phyloP scores from a whole-genome alignment of 2,113 vertebrate genomes.

The Psephotus haematonotus region DNA sequence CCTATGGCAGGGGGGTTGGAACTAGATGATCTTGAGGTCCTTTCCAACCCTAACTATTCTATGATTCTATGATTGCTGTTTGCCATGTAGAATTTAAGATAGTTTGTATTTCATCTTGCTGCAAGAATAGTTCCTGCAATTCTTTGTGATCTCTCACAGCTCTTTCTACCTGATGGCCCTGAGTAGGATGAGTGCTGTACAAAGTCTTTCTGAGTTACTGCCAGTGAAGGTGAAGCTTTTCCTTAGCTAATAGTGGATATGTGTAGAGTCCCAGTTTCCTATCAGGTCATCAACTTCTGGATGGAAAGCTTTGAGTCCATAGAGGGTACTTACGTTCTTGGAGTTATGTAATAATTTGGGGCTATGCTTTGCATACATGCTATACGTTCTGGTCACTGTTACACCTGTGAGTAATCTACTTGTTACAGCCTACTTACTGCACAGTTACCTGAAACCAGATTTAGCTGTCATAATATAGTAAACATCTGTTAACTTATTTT shows the following conservation, averaged over 20 bases:
- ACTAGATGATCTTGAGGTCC: too few species aligned
- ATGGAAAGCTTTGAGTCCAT: not conserved
- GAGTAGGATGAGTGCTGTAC: not conserved
- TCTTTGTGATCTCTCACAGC: not conserved
- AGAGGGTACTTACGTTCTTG: not conserved
- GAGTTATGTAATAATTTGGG: not conserved
- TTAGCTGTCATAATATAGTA: not conserved
- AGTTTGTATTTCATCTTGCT: slow-evolving; percentile 1
- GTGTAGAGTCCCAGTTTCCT: not conserved
- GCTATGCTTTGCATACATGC: not conserved
- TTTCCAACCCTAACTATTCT: too few species aligned
- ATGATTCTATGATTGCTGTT: not conserved
- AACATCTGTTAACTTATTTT: not conserved
- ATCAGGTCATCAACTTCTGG: not conserved
- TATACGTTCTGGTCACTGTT: not conserved
- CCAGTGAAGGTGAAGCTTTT: not conserved
- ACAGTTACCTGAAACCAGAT: not conserved
- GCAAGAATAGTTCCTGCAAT: not conserved
- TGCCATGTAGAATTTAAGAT: not conserved
- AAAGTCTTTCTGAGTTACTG: not conserved
- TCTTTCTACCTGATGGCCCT: not conserved
- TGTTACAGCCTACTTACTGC: not conserved
- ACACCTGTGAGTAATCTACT: not conserved
- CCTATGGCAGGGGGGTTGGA: too few species aligned
- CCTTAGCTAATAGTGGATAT: not conserved